These are phyloP conservation scores for Leptopilina syphax DNA, from an alignment of 2,888 invertebrate species.

Conservation along the genomic window DNA sequence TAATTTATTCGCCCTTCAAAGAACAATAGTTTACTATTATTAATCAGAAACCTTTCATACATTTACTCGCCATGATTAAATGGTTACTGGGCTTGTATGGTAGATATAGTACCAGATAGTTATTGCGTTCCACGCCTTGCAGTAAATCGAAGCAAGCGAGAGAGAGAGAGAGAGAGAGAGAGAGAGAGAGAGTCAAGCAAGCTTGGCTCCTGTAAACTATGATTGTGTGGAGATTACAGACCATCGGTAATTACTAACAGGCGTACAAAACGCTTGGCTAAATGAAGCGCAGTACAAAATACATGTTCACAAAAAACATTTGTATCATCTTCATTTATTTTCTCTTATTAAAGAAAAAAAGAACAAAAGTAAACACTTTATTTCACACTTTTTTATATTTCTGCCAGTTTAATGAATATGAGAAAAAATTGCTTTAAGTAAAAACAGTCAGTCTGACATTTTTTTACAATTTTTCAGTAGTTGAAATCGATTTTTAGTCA, in stretches of 20 bases:
- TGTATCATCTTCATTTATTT: constrained; percentile 27
- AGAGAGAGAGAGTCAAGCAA: constrained; percentile 62
- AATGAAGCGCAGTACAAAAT: constrained; percentile 56
- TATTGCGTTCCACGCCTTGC: constrained; percentile 58
- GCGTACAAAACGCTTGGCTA: constrained; percentile 67
- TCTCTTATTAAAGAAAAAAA: background rate
- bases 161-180: constrained; percentile 48
- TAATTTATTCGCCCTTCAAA: constrained; percentile 6
- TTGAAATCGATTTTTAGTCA: no score
- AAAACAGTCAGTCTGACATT: background rate
- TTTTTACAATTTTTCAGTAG: background rate
- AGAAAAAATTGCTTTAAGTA: background rate
- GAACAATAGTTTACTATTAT: constrained; percentile 14
- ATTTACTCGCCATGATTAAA: constrained; percentile 28
- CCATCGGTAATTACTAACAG: constrained; percentile 72
- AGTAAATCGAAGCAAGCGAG: constrained; percentile 31
- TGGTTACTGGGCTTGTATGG: constrained; percentile 10
- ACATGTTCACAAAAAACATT: constrained; percentile 47
- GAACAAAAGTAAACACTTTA: background rate
- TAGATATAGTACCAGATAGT: constrained; percentile 58
- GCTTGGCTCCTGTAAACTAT: constrained; percentile 66
- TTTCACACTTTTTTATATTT: background rate
- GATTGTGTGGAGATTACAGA: constrained; percentile 74
- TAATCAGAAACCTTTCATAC: constrained; percentile 35
- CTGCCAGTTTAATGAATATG: background rate